phyloP scores from a whole-genome alignment of 2,888 invertebrate species.

The Andrena bicolor region DNA sequence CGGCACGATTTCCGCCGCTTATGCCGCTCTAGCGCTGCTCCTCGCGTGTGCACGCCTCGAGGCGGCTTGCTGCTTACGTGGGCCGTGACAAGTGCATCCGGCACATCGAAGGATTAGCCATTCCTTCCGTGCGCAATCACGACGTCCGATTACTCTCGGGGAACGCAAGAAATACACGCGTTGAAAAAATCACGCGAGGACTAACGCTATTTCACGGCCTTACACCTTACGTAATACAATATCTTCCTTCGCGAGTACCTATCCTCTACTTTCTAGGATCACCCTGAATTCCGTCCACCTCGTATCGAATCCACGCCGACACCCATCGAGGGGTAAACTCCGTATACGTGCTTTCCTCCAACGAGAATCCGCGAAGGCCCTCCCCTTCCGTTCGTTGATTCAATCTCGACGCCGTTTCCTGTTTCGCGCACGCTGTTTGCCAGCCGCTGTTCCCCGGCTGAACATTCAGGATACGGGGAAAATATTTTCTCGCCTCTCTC shows the following conservation, averaged over 20 bases:
- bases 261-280: too few species aligned
- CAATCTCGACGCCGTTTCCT: conserved; percentile 2
- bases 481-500: conserved; percentile 12
- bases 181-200: too few species aligned
- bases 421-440: conserved; percentile 1
- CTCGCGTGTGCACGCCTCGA: conserved; percentile 45
- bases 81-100: conserved; percentile 68
- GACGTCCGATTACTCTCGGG: conserved; percentile 43
- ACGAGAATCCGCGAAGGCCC: neutral
- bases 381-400: neutral
- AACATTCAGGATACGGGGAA: neutral
- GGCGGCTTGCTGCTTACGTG: conserved; percentile 58
- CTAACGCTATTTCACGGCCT: too few species aligned
- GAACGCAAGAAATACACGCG: neutral
- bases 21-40: conserved; percentile 40
- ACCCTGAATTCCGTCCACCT: too few species aligned
- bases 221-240: too few species aligned
- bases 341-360: neutral
- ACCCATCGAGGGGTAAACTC: neutral
- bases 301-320: too few species aligned
- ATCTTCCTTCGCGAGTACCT: too few species aligned
- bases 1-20: conserved; percentile 66
- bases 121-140: conserved; percentile 52
- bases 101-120: conserved; percentile 62
- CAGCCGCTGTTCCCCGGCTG: neutral